phyloP scores from a whole-genome alignment of 2,797 vertebrate genomes.

The Spinus olivaceus region DNA sequence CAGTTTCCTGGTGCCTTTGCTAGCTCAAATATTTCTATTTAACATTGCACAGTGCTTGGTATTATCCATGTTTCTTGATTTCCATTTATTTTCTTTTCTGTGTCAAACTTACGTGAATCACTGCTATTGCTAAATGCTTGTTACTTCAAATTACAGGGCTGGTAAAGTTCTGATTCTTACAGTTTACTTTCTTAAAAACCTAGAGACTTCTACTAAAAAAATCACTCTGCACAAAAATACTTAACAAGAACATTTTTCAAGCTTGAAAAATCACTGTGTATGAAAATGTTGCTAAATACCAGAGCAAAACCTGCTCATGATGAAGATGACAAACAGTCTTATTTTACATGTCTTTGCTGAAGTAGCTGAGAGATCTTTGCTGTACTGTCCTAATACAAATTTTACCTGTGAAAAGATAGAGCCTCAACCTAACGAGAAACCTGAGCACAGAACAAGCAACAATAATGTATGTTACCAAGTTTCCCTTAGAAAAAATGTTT shows the following conservation, averaged over 20 bases:
- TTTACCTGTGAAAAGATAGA: not conserved
- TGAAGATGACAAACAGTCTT: not conserved
- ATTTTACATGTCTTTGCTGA: not conserved
- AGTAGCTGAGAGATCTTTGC: not conserved
- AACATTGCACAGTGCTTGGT: not conserved
- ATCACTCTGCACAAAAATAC: not conserved
- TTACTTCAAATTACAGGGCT: not conserved
- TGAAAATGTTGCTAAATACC: not conserved
- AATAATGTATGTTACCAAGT: not conserved
- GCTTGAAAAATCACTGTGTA: not conserved
- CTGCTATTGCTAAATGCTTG: not conserved
- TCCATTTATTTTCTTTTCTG: not conserved
- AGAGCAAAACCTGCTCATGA: not conserved
- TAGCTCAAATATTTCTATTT: not conserved
- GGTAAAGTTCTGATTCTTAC: not conserved
- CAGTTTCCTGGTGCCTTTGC: not conserved
- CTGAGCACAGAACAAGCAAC: not conserved
- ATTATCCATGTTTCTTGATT: not conserved
- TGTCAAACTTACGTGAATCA: not conserved
- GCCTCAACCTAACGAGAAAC: not conserved
- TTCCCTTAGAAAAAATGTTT: not conserved
- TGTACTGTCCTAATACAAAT: not conserved
- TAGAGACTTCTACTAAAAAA: not conserved
- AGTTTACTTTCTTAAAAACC: not conserved
- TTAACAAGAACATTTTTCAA: not conserved